Evolutionary conservation across 2,888 invertebrate species (phyloP), one percentile per base, ranked within the genome.

Genomic region (Limenitis camilla): DNA sequence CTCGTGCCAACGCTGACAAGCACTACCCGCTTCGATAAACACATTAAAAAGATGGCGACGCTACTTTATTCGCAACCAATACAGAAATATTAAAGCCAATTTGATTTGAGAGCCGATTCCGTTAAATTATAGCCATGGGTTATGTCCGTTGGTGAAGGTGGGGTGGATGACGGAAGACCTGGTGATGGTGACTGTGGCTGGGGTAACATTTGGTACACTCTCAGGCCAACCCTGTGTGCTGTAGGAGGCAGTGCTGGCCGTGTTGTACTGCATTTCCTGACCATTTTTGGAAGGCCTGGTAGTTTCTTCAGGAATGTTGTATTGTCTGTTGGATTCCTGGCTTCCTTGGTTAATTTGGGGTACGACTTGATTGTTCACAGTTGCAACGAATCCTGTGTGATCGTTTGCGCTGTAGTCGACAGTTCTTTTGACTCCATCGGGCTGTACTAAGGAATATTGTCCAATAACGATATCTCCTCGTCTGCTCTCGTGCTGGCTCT

Each of bases 371-470:
- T 86, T 85, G 60, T 81, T 86, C 1, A 90, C 89, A 5, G 86
- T 84, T 29, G 90, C 90, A 58, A 81, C 80, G 67, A 90, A 90
- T 1, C 90, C 89, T 40, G 82, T 78, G 35, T 81, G 67, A 28
- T 88, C 84, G 64, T 89, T 88, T 39, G 90, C 89, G 62, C 80
- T 82, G 65, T 90, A 90, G 52, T 89, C 89, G 1, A 90, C 90
- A 5, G 79, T 87, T 61, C 90, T 83, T 57, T 78, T 74, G 1
- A 88, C 66, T 5, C 90, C 90, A 69, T 90, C 90, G 50, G 90
- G 84, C 58, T 90, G 89, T 1, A 82, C 64, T 11, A 90, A 66
- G 1, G 88, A 85, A 67, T 90, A 90, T 56, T 89, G 88, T 31
- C 90, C 90, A 27, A 84, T 72, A 0, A 90, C 89, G 2, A 78